Evolutionary conservation across 2,113 vertebrate species (phyloP).

Genomic region (Eubucco bourcierii): DNA sequence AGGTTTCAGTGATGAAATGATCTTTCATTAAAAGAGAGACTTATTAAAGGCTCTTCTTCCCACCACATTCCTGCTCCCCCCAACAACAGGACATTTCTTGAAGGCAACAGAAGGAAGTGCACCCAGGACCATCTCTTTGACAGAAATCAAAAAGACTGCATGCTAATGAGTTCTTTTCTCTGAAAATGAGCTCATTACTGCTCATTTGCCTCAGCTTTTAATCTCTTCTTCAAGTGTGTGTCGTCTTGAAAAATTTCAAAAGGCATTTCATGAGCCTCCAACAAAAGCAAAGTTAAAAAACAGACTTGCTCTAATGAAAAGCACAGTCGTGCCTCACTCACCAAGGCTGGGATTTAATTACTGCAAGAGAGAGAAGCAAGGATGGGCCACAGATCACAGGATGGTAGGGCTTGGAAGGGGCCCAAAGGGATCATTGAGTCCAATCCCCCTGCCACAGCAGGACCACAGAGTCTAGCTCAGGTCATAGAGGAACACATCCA

Average conservation of each 20-base stretch:
- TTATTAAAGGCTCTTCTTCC: neutral
- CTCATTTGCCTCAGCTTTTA: conserved; percentile 38
- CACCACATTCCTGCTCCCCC: accelerated
- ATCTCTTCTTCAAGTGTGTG: conserved; percentile 40
- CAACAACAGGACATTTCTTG: neutral
- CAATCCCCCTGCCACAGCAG: too few species aligned
- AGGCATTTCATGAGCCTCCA: conserved; percentile 15
- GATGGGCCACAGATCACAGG: neutral
- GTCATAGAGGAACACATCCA: too few species aligned
- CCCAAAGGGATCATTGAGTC: too few species aligned
- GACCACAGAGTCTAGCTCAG: too few species aligned
- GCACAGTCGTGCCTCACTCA: neutral
- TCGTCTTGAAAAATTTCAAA: conserved; percentile 32
- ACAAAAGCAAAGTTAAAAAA: conserved; percentile 40
- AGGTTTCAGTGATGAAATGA: neutral
- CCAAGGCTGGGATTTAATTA: neutral
- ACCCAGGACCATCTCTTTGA: neutral
- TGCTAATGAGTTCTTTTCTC: conserved; percentile 25
- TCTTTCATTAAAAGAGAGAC: neutral
- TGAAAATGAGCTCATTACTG: conserved; percentile 53
- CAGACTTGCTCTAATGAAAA: neutral
- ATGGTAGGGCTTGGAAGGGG: too few species aligned
- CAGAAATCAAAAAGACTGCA: conserved; percentile 6
- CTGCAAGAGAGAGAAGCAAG: neutral
- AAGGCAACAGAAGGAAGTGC: neutral